Evolutionary conservation across 2,888 invertebrate species (phyloP).

Genomic region (Carpatolechia fugitivella): DNA sequence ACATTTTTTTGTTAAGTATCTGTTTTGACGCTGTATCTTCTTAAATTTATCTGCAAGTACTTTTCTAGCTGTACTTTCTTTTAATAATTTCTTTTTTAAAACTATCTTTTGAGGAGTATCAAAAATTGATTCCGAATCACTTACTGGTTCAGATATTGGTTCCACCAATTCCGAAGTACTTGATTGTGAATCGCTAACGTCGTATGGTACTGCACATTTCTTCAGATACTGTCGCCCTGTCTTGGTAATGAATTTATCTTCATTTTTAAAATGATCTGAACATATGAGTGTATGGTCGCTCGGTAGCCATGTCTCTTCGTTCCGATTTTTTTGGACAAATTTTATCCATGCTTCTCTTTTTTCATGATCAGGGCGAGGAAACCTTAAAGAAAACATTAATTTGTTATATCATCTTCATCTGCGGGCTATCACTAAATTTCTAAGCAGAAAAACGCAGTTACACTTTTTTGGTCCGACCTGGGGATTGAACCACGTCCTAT

Average conservation of each 20-base stretch:
- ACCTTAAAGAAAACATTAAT: too few relatives aligned
- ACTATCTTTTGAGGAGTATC: not conserved
- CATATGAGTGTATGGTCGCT: not conserved
- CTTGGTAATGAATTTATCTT: not conserved
- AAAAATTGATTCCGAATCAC: not conserved
- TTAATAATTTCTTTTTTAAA: not conserved
- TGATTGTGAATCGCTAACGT: not conserved
- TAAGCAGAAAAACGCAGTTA: too few relatives aligned
- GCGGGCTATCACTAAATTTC: too few relatives aligned
- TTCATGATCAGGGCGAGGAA: conserved; percentile 22
- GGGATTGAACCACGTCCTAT: too few relatives aligned
- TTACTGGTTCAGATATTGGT: not conserved
- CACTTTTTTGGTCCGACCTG: too few relatives aligned
- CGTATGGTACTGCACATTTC: not conserved
- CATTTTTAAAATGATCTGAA: not conserved
- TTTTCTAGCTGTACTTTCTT: not conserved
- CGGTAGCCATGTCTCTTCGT: conserved; percentile 29
- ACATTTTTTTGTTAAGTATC: too few relatives aligned
- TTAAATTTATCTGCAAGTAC: too few relatives aligned
- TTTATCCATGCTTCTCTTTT: conserved; percentile 28
- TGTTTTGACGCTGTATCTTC: too few relatives aligned
- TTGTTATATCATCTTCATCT: too few relatives aligned
- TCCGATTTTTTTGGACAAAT: conserved; percentile 30
- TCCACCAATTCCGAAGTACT: too few relatives aligned
- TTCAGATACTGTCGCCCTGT: not conserved